Percentiles rank a stretch among this genome's conserved stretches.
Conservation (phyloP, 2,888 invertebrate species). For the Baronia brevicornis region DNA sequence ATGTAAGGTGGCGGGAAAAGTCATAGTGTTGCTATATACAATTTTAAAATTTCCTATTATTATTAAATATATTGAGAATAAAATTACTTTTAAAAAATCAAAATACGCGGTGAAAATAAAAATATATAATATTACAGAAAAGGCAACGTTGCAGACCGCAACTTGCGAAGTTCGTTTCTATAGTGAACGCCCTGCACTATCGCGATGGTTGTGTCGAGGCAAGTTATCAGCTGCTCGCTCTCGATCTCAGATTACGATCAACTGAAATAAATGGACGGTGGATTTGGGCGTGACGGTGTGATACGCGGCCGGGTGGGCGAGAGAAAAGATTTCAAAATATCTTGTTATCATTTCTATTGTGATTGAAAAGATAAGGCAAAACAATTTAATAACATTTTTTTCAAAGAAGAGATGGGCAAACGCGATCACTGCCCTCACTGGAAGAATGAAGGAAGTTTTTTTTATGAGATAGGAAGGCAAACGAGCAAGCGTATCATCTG, state of each 20-base stretch:
- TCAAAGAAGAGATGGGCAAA: not conserved
- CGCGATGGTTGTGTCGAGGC: conserved; percentile 10
- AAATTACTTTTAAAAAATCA: too few species aligned
- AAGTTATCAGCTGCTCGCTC: conserved; percentile 18
- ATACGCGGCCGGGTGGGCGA: conserved; percentile 32
- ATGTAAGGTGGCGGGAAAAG: too few species aligned
- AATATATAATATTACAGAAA: not conserved
- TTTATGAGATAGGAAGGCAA: too few species aligned
- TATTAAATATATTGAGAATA: too few species aligned
- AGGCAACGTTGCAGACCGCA: not conserved
- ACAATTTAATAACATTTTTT: not conserved
- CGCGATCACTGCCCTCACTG: not conserved
- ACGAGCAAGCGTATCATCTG: too few species aligned
- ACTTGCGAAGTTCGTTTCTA: not conserved
- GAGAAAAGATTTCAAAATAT: not conserved
- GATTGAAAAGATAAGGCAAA: too few species aligned
- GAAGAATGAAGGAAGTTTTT: too few species aligned
- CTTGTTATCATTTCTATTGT: too few species aligned
- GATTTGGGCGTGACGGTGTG: conserved; percentile 44
- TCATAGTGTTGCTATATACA: too few species aligned
- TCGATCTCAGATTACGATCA: conserved; percentile 20
- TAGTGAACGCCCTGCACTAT: conserved; percentile 4
- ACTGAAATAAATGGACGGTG: conserved; percentile 20
- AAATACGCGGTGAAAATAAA: too few species aligned
- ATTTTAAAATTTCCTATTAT: too few species aligned